A percentile compares a stretch with the other conserved stretches of the same genome.
Conservation (phyloP, 2,113 vertebrate genomes). For the Euleptes europaea region DNA sequence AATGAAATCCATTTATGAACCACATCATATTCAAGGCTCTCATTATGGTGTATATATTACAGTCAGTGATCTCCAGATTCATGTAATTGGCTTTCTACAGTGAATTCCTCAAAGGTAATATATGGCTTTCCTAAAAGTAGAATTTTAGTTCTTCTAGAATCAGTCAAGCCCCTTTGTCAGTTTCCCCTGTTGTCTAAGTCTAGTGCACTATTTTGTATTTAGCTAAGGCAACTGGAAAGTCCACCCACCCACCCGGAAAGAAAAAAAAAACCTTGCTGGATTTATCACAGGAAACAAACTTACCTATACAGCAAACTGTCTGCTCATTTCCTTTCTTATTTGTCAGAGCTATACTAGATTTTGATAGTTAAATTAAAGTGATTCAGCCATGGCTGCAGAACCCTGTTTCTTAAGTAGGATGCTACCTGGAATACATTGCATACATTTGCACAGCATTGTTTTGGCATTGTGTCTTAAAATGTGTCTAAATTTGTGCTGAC, state of each 20-base stretch:
- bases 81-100: conserved; percentile 41
- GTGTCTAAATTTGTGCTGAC: conserved; percentile 49
- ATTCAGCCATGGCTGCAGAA: conserved; percentile 48
- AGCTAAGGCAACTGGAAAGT: conserved; percentile 50
- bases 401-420: conserved; percentile 30
- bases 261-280: not conserved
- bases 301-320: conserved; percentile 33
- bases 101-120: conserved; percentile 54
- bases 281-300: conserved; percentile 33
- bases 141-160: conserved; percentile 56
- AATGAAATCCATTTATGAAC: conserved; percentile 55
- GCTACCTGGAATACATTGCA: conserved; percentile 54
- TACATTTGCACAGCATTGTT: conserved; percentile 55
- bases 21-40: conserved; percentile 18
- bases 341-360: conserved; percentile 46
- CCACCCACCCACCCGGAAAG: not conserved
- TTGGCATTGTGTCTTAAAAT: conserved; percentile 36
- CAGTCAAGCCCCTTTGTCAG: conserved; percentile 40
- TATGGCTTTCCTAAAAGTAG: conserved; percentile 48
- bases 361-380: conserved; percentile 42
- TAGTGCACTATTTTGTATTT: conserved; percentile 29
- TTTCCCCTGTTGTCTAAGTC: conserved; percentile 49
- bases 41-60: conserved; percentile 11
- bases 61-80: conserved; percentile 48
- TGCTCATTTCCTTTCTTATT: conserved; percentile 44